Percentiles rank a stretch among this genome's conserved stretches.
These are phyloP conservation scores for Cephalophus harveyi DNA, from an alignment of 2,113 vertebrate genomes.

Conservation along the genomic window DNA sequence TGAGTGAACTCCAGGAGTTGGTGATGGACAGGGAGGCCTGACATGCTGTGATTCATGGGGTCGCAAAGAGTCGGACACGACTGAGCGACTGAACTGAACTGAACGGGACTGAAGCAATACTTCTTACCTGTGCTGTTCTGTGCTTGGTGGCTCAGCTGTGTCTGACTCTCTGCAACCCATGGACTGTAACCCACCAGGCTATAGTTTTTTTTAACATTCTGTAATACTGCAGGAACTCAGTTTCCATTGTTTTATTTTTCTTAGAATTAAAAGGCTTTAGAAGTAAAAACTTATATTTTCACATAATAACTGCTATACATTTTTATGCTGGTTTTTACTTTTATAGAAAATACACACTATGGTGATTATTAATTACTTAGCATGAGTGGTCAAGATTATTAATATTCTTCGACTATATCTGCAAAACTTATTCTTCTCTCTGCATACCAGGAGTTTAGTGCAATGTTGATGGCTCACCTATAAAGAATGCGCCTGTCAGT, in stretches of 20 bases:
- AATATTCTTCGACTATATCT: neutral
- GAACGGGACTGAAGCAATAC: neutral
- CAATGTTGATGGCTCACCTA: neutral
- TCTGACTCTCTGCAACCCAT: neutral
- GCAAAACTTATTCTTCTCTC: neutral
- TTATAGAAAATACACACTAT: neutral
- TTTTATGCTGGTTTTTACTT: neutral
- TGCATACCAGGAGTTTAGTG: neutral
- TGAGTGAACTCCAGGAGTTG: no score
- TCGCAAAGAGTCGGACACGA: accelerated
- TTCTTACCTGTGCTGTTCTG: neutral
- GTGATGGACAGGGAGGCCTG: no score
- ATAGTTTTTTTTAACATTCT: neutral
- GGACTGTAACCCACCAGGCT: neutral
- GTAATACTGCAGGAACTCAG: neutral
- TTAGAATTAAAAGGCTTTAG: neutral
- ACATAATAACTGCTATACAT: neutral
- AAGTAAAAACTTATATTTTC: neutral
- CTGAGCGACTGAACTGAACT: no score
- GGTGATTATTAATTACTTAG: neutral
- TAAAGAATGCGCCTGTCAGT: neutral
- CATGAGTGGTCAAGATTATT: neutral
- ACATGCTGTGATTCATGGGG: accelerated
- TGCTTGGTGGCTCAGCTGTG: neutral
- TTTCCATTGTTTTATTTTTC: neutral